Evolutionary conservation across 2,113 vertebrate genomes (phyloP).

Genomic region (Toxotes jaculatrix): DNA sequence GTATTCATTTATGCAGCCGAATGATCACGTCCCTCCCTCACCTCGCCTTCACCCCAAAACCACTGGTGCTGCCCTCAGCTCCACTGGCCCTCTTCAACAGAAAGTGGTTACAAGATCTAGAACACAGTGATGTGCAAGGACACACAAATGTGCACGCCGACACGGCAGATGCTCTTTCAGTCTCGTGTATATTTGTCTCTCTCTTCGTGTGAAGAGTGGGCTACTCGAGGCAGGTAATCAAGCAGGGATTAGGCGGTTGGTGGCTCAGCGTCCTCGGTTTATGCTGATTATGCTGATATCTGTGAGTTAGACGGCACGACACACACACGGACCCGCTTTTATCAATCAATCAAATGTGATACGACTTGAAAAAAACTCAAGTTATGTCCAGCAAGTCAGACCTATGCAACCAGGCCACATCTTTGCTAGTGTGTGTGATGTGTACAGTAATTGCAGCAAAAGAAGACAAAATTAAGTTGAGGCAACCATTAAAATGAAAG

Average conservation of each 20-base stretch:
- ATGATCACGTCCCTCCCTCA: conserved; percentile 12
- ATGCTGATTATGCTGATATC: conserved; percentile 17
- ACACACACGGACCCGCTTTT: background rate
- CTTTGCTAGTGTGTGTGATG: background rate
- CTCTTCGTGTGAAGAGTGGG: conserved; percentile 1
- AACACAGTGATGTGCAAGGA: background rate
- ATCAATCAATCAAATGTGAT: too few species aligned
- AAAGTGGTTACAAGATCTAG: conserved; percentile 25
- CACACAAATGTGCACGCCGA: background rate
- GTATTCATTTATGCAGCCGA: conserved; percentile 40
- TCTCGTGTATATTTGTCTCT: background rate
- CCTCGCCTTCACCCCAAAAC: conserved; percentile 29
- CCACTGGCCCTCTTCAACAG: conserved; percentile 22
- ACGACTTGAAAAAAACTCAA: background rate
- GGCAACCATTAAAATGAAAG: background rate
- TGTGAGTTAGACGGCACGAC: background rate
- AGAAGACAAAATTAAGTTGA: background rate
- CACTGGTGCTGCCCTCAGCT: conserved; percentile 13
- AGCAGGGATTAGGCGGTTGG: conserved; percentile 41
- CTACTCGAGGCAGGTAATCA: conserved; percentile 56
- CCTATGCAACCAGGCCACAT: background rate
- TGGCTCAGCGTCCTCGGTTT: background rate
- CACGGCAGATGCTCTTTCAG: background rate
- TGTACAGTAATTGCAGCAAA: too few species aligned
- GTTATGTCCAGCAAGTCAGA: background rate